Conservation (phyloP, 2,888 invertebrate genomes). For the Dicyrtomina minuta region DNA sequence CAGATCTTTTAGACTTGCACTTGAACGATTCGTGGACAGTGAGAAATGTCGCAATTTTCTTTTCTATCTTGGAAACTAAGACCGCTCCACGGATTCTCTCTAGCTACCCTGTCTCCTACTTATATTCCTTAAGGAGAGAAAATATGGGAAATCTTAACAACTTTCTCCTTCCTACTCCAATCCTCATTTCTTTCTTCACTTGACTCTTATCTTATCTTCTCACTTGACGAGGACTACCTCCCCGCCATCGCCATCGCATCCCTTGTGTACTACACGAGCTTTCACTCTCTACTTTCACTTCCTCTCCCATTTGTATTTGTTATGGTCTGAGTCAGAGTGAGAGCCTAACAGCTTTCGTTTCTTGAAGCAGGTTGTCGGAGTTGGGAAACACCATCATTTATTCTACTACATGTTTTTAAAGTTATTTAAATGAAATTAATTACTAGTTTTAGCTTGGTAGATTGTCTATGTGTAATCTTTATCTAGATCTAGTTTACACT, state of each 20-base stretch:
- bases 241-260: background rate
- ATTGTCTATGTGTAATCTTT: too few species aligned
- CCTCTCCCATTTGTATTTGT: background rate
- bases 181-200: too few species aligned
- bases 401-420: too few species aligned
- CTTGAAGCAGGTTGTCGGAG: background rate
- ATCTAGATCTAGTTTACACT: too few species aligned
- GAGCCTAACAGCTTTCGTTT: too few species aligned
- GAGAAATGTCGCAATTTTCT: conserved; percentile 42
- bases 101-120: conserved; percentile 13
- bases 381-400: too few species aligned
- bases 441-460: too few species aligned
- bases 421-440: too few species aligned
- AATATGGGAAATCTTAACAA: conserved; percentile 10
- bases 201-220: background rate
- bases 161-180: background rate
- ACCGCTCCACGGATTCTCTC: too few species aligned
- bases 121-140: background rate
- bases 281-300: background rate
- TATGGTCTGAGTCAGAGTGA: background rate
- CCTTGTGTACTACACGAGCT: too few species aligned
- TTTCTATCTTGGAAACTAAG: too few species aligned
- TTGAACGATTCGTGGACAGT: conserved; percentile 30
- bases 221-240: background rate
- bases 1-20: conserved; percentile 13